Percentiles rank a stretch among this genome's conserved stretches.
Conservation (phyloP, 2,797 vertebrate species). For the Columba guinea region DNA sequence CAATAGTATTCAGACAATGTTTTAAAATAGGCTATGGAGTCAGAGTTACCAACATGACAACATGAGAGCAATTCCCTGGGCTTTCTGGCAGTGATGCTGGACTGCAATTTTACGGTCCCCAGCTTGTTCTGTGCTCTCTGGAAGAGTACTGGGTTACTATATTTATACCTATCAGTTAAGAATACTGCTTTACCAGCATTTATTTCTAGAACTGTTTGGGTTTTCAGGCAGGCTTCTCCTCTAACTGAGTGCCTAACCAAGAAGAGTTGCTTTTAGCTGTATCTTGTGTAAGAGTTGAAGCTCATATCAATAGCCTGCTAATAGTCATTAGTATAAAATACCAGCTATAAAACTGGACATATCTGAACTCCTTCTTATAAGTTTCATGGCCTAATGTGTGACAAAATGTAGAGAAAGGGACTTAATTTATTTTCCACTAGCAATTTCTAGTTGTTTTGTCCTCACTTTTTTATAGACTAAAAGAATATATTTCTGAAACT, state of each 20-base stretch:
- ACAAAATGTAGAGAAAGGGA: not conserved
- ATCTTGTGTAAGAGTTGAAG: not conserved
- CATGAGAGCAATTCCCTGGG: not conserved
- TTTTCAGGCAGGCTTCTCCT: conserved; percentile 4
- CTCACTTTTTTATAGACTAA: not conserved
- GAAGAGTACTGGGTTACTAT: conserved; percentile 5
- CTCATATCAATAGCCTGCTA: not conserved
- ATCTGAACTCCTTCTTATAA: not conserved
- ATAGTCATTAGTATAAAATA: not conserved
- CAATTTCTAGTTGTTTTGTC: not conserved
- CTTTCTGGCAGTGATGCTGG: not conserved
- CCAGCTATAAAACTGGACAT: not conserved
- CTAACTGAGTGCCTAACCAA: not conserved
- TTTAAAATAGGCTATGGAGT: not conserved
- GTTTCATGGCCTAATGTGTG: not conserved
- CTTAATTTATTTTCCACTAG: not conserved
- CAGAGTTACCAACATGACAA: not conserved
- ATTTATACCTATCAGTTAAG: not conserved
- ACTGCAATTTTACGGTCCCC: not conserved
- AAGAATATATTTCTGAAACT: not conserved
- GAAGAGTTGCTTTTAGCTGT: not conserved
- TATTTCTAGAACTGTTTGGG: conserved; percentile 21
- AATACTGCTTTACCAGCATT: conserved; percentile 26
- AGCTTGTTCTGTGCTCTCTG: not conserved
- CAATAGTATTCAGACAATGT: not conserved